Evolutionary conservation across 2,797 vertebrate genomes (phyloP).

Genomic region (Valencia hispanica): DNA sequence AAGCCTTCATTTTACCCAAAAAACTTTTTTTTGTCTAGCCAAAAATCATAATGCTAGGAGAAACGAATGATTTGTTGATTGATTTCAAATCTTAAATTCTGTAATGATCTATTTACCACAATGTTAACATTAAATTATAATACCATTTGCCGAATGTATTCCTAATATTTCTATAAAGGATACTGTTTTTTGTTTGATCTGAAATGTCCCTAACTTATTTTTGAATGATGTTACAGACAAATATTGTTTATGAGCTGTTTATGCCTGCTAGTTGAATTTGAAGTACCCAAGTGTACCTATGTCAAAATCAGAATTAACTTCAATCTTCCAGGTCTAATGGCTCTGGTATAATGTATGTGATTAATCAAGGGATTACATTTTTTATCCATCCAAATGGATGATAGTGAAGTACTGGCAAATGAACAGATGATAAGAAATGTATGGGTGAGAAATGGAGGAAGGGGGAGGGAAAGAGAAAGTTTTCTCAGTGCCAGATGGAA

Average conservation of each 20-base stretch:
- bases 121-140: slow-evolving; percentile 1
- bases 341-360: slow-evolving; percentile 50
- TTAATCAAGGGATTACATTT: slow-evolving; percentile 63
- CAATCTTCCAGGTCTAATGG: slow-evolving; percentile 58
- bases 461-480: slow-evolving; percentile 58
- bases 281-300: slow-evolving; percentile 41
- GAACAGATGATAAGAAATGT: slow-evolving; percentile 71
- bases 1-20: slow-evolving; percentile 25
- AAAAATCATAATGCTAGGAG: slow-evolving; percentile 6
- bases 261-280: slow-evolving; percentile 50
- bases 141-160: neutral
- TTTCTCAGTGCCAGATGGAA: slow-evolving; percentile 81
- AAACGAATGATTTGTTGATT: slow-evolving; percentile 4
- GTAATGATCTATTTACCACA: neutral
- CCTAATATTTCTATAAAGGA: neutral
- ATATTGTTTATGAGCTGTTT: slow-evolving; percentile 31
- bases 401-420: slow-evolving; percentile 62
- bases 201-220: slow-evolving; percentile 9
- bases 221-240: neutral
- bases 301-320: slow-evolving; percentile 54
- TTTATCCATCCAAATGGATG: slow-evolving; percentile 70
- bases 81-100: neutral
- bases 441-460: slow-evolving; percentile 56
- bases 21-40: slow-evolving; percentile 4
- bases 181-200: slow-evolving; percentile 5